Percentiles rank a stretch among this genome's conserved stretches.
phyloP scores from a whole-genome alignment of 2,113 vertebrate genomes.

The Eulacestoma nigropectus region DNA sequence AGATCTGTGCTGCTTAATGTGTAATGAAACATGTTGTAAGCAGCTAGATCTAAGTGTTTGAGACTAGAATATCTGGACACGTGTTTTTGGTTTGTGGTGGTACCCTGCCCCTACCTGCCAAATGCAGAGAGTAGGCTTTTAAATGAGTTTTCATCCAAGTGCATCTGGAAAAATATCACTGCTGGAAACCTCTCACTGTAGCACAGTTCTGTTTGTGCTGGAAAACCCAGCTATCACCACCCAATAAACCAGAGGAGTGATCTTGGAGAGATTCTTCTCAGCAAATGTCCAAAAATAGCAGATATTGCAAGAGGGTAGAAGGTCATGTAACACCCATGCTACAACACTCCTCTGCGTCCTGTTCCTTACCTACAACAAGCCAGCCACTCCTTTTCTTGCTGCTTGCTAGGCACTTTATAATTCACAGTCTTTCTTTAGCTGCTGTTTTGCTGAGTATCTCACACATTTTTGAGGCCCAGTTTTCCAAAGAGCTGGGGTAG shows the following conservation, averaged over 20 bases:
- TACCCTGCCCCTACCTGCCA: neutral
- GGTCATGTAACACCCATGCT: conserved; percentile 30
- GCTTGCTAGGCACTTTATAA: conserved; percentile 12
- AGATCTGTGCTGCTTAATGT: conserved; percentile 8
- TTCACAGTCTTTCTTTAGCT: neutral
- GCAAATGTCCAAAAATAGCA: conserved; percentile 55
- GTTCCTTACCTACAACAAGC: neutral
- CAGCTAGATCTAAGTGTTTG: neutral
- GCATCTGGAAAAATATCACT: neutral
- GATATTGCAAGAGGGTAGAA: conserved; percentile 32
- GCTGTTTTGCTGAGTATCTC: neutral
- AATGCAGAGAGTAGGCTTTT: neutral
- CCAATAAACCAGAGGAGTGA: conserved; percentile 3
- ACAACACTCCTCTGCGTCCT: neutral
- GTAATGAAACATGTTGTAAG: neutral
- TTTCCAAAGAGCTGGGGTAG: neutral
- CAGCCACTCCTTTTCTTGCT: neutral
- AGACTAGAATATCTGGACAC: neutral
- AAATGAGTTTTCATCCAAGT: neutral
- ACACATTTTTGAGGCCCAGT: neutral
- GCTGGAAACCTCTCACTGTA: conserved; percentile 13
- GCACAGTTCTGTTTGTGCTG: conserved; percentile 51
- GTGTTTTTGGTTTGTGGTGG: neutral
- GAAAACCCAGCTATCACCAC: conserved; percentile 54
- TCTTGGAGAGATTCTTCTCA: conserved; percentile 37